Evolutionary conservation across 2,113 vertebrate genomes (phyloP), one percentile per base, ranked within the genome.

Genomic region (Poeciliopsis prolifica): DNA sequence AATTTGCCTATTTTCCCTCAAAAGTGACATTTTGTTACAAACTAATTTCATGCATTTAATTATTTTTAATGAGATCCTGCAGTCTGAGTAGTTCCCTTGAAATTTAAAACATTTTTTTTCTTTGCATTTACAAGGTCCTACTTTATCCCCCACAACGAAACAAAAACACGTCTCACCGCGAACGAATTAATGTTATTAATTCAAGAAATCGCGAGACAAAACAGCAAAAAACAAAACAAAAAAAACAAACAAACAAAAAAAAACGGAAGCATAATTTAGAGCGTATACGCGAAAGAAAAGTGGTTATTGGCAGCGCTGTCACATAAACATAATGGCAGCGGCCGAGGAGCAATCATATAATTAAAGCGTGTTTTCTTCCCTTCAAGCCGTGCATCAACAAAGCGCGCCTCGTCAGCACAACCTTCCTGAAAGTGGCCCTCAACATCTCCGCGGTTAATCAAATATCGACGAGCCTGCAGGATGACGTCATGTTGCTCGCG

Each of bases 401-500:
- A 92, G 83, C 91, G 90, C 86, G 95, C 94, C 89, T 80, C 82
- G 94, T 95, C 96, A 97, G 95, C 95, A 91, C 85, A 94, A 88
- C 87, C 89, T 88, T 90, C 81, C 91, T 87, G 79, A 92, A 92
- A 91, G 89, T 87, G 80, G 92, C 93, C 93, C 92, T 92, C 91
- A 91, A 92, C 92, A 94, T 94, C 95, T 89, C 88, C 88, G 85
- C 91, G 91, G 88, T 96, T 95, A 94, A 96, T 96, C 95, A 96
- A 95, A 95, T 92, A 91, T 92, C 94, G 94, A 95, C 94, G 93
- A 91, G 93, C 88, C 96, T 96, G 97, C 96, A 96, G 95, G 94
- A 97, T 98, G 96, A 98, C 96, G 96, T 97, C 89, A 98, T 96
- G 95, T 93, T 85, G 19, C 70, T 72, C 29, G 75, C 79, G 35